Evolutionary conservation across 1,140 invertebrate genomes (phyloP), one percentile per base, ranked within the genome.

Genomic region (Hypothenemus hampei): DNA sequence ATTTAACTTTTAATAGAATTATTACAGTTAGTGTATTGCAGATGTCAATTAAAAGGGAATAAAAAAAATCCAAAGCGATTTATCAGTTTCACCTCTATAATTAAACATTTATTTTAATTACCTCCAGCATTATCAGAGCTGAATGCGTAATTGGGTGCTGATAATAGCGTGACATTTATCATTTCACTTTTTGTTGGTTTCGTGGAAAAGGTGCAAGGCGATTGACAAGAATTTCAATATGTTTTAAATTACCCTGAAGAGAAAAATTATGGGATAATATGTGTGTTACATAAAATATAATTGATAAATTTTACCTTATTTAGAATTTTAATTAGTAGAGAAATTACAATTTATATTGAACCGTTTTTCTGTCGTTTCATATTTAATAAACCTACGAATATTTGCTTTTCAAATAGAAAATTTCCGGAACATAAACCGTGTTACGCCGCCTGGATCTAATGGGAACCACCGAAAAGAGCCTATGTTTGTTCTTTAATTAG

Each of bases 61-160:
- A n/a, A n/a, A 45, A 45, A 45, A 45, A 29, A 6, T 24, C 6
- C 15, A 26, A 45, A 31, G 11, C 43, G 43, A 45, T 45, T 45
- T 45, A 45, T 45, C 43, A 45, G 22, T 45, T 45, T 45, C 24
- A 29, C 22, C 43, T 45, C 22, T 45, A 29, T 45, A 45, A 45
- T 45, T 45, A 45, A 45, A 24, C 24, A n/a, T 45, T 45, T 45
- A 45, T 45, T 45, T 45, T 45, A 45, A 45, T 45, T 45, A 29
- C 24, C 22, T 16, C 6, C 24, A 45, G 43, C n/a, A n/a, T 45
- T 45, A 45, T 45, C 43, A 45, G 13, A 24, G 15, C 19, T 10
- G 39, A 18, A 10, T 45, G 43, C n/a, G 24, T 45, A 45, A 45
- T 45, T 45, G 43, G 19, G 43, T 45, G 43, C 43, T 45, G 43